These are phyloP conservation scores for Polydrusus tereticollis DNA, from an alignment of 2,888 invertebrate genomes.

Conservation along the genomic window DNA sequence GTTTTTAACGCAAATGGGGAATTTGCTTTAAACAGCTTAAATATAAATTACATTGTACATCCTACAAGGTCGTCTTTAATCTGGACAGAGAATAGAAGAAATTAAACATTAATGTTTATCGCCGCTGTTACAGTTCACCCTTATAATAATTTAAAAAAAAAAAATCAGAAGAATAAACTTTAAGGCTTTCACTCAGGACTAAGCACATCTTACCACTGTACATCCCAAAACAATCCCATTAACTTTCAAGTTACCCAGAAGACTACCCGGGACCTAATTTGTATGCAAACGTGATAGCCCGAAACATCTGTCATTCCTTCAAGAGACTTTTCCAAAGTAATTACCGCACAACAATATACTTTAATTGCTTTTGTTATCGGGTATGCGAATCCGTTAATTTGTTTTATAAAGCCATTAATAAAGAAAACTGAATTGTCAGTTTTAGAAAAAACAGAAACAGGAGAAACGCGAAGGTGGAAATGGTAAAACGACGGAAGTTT, in stretches of 20 bases:
- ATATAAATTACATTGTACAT: no score
- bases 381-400: conserved; percentile 32
- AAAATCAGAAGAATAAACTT: no score
- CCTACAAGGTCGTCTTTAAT: no score
- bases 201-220: no score
- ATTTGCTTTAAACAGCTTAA: no score
- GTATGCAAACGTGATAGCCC: conserved; percentile 17
- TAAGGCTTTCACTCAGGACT: no score
- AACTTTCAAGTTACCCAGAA: conserved; percentile 21
- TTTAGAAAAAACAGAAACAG: neutral
- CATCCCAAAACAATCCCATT: neutral
- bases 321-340: conserved; percentile 22
- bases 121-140: no score
- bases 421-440: conserved; percentile 14
- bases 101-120: no score
- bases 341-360: conserved; percentile 38
- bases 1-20: no score
- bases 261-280: conserved; percentile 18
- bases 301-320: conserved; percentile 16
- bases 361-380: conserved; percentile 36
- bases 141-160: no score
- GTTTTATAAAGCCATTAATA: conserved; percentile 29
- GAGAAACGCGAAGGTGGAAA: neutral
- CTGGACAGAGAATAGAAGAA: no score
- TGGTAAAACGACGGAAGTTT: neutral